phyloP scores from a whole-genome alignment of 2,797 vertebrate species.

The Trematomus bernacchii region DNA sequence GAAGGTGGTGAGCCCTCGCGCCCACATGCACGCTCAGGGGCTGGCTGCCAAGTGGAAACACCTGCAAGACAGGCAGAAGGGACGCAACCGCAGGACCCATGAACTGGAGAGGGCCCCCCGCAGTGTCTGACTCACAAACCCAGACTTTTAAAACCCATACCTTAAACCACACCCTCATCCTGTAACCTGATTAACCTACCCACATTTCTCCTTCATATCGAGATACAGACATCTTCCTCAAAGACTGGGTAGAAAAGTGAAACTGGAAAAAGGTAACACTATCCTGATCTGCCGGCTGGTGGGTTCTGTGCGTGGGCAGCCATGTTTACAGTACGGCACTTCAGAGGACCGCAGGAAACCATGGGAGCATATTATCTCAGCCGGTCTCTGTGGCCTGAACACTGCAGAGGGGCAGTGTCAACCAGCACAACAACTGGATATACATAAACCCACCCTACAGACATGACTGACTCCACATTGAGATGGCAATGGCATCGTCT shows the following conservation, averaged over 20 bases:
- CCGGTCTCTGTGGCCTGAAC: constrained; percentile 66
- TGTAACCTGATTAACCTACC: constrained; percentile 53
- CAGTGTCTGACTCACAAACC: constrained; percentile 90
- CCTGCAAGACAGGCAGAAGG: constrained; percentile 97
- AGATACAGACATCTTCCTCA: constrained; percentile 84
- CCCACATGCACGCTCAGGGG: constrained; percentile 74
- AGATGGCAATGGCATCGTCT: constrained; percentile 43
- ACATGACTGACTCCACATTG: constrained; percentile 51
- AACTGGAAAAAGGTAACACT: constrained; percentile 89
- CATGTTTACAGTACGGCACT: constrained; percentile 88
- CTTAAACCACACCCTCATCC: constrained; percentile 60
- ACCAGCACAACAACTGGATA: constrained; percentile 54
- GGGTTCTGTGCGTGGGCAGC: constrained; percentile 86
- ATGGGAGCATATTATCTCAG: constrained; percentile 73
- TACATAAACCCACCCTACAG: constrained; percentile 21
- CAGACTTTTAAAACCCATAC: constrained; percentile 50
- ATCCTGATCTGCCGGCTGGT: constrained; percentile 78
- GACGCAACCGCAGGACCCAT: constrained; percentile 98
- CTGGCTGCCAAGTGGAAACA: constrained; percentile 95
- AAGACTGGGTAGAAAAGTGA: constrained; percentile 85
- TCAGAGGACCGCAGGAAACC: constrained; percentile 63
- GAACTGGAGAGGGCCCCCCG: constrained; percentile 97
- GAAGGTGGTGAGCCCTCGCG: constrained; percentile 65
- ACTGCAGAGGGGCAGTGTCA: constrained; percentile 56
- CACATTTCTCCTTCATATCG: constrained; percentile 49